phyloP scores from a whole-genome alignment of 2,797 vertebrate genomes.

The Dermochelys coriacea region DNA sequence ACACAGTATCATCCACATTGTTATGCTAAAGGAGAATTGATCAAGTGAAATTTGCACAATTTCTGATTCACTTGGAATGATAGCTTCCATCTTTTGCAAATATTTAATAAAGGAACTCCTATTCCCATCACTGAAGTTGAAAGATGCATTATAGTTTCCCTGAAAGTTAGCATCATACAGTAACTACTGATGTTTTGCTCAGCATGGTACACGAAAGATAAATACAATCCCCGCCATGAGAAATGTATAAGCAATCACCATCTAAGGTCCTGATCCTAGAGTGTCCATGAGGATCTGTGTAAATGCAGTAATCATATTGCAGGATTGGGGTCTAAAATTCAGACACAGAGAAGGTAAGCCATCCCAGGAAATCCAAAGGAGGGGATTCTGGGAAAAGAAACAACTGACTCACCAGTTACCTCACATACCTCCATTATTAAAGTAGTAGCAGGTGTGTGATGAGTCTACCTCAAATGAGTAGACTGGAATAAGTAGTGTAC shows the following conservation, averaged over 20 bases:
- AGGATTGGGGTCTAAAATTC: not conserved
- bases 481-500: constrained; percentile 33
- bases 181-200: not conserved
- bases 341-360: not conserved
- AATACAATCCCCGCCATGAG: constrained; percentile 6
- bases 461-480: constrained; percentile 6
- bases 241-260: not conserved
- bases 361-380: constrained; percentile 9
- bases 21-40: constrained; percentile 18
- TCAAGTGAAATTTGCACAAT: constrained; percentile 33
- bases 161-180: constrained; percentile 2
- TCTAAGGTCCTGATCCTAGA: not conserved
- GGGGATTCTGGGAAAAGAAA: not conserved
- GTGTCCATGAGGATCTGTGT: not conserved
- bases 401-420: not conserved
- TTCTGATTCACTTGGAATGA: not conserved
- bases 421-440: not conserved
- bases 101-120: constrained; percentile 38
- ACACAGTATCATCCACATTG: not conserved
- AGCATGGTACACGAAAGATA: constrained; percentile 16
- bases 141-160: not conserved
- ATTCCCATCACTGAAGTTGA: constrained; percentile 14
- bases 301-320: not conserved
- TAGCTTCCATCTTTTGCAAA: constrained; percentile 20
- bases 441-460: not conserved